A percentile compares a stretch with the other conserved stretches of the same genome.
Conservation (phyloP, 2,797 vertebrate species). For the Cirrhinus mrigala region DNA sequence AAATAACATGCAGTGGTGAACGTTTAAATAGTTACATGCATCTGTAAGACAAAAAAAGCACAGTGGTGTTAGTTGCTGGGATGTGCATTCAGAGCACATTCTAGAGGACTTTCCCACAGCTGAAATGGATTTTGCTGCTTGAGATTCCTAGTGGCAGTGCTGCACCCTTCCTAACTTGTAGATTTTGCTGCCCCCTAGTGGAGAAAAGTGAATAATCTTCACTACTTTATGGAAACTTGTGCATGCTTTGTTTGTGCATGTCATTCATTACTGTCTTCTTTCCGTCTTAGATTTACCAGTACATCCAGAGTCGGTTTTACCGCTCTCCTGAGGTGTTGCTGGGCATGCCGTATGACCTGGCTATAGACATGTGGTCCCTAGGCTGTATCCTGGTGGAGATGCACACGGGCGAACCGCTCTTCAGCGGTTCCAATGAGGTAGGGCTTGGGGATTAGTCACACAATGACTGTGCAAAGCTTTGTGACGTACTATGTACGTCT, state of each 20-base stretch:
- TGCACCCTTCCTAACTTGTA: constrained; percentile 41
- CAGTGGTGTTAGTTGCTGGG: constrained; percentile 16
- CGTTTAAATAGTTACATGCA: neutral
- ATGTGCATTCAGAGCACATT: constrained; percentile 54
- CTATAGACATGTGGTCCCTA: constrained; percentile 96
- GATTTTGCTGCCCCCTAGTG: constrained; percentile 59
- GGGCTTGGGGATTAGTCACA: neutral
- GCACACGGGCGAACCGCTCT: constrained; percentile 94
- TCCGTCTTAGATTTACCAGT: constrained; percentile 90
- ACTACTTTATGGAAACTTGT: neutral
- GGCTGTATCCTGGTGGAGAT: constrained; percentile 95
- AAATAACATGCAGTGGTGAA: neutral
- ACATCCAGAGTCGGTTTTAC: constrained; percentile 96
- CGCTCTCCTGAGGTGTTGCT: constrained; percentile 92
- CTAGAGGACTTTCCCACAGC: constrained; percentile 51
- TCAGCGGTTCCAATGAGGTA: constrained; percentile 95
- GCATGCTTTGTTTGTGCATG: neutral
- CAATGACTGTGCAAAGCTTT: constrained; percentile 28
- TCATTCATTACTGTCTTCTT: neutral
- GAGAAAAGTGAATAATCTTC: neutral
- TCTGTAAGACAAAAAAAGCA: neutral
- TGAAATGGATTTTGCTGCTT: constrained; percentile 51
- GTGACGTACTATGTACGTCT: neutral
- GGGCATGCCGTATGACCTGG: constrained; percentile 93
- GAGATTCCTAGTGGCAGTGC: constrained; percentile 42